Conservation (phyloP, 2,888 invertebrate species). For the Caenorhabditis virilis region DNA sequence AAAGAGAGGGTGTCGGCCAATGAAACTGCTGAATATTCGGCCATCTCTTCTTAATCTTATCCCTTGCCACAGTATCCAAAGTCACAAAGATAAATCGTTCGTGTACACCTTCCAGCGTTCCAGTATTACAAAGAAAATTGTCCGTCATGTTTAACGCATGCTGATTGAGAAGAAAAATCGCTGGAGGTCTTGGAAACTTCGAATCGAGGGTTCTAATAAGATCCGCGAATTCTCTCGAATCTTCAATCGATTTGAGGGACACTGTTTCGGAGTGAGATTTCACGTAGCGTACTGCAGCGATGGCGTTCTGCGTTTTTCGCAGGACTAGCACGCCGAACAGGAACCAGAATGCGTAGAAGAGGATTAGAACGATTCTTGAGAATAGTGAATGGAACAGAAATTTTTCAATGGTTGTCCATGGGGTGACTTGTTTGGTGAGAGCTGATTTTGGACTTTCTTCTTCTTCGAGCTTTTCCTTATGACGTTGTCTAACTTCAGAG, state of each 20-base stretch:
- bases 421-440: no score
- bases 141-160: constrained; percentile 68
- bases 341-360: constrained; percentile 55
- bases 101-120: constrained; percentile 39
- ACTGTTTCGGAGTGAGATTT: constrained; percentile 60
- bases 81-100: constrained; percentile 66
- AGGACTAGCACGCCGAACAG: constrained; percentile 59
- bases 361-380: constrained; percentile 19
- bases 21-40: constrained; percentile 65
- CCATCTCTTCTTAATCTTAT: constrained; percentile 57
- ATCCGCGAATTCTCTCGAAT: constrained; percentile 60
- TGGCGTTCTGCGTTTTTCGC: constrained; percentile 65
- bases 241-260: constrained; percentile 54
- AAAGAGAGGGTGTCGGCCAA: constrained; percentile 67
- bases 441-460: background rate
- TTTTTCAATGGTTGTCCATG: background rate
- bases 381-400: constrained; percentile 11
- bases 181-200: constrained; percentile 61
- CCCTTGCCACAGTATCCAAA: constrained; percentile 60
- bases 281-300: constrained; percentile 65
- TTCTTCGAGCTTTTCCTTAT: background rate
- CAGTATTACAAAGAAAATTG: constrained; percentile 67
- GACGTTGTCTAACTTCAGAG: background rate
- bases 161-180: constrained; percentile 66
- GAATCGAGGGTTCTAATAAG: constrained; percentile 34